Evolutionary conservation across 2,888 invertebrate species (phyloP), one percentile per base, ranked within the genome.

Genomic region (Synergus itoensis): DNA sequence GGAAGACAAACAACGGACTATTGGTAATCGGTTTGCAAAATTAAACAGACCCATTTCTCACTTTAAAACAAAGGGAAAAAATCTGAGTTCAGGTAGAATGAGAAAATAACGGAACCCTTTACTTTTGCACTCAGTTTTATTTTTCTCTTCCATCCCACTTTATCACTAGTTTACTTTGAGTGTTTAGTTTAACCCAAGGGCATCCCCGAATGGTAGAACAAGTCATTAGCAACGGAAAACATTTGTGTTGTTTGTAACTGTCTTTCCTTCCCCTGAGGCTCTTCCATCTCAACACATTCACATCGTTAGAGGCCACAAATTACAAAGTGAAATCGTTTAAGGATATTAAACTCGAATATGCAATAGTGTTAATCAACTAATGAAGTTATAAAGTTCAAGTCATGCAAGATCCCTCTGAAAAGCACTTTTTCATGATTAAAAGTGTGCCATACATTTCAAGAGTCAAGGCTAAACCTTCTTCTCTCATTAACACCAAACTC

Each of bases 201-300:
- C n/a, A 73, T 73, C 36, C 48, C 69, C 53, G 48, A 73, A 67
- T 53, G 73, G 36, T 36, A 73, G 48, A 73, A 73, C 73, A 73
- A 73, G 36, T 73, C 73, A 73, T 73, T 73, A 73, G 73, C 28
- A 73, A 53, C 53, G 73, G 73, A 73, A 73, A 73, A 73, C 73
- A 73, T 73, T 73, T 36, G 73, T 53, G 73, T 73, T 53, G 73
- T 73, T 73, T 73, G 73, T 73, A 73, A 73, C 73, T 73, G 73
- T 73, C 73, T 73, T 73, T 73, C 73, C 36, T 73, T 53, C 73
- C 73, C 73, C 16, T 53, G 73, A 36, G 73, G 48, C 16, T 73
- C 36, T 18, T 73, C 48, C 5, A 45, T 67, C 16, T 67, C 67
- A 12, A 5, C 53, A 53, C 53, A 48, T 9, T 73, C 73, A 69